phyloP scores from a whole-genome alignment of 2,113 vertebrate genomes.

The Nycticorax nycticorax region DNA sequence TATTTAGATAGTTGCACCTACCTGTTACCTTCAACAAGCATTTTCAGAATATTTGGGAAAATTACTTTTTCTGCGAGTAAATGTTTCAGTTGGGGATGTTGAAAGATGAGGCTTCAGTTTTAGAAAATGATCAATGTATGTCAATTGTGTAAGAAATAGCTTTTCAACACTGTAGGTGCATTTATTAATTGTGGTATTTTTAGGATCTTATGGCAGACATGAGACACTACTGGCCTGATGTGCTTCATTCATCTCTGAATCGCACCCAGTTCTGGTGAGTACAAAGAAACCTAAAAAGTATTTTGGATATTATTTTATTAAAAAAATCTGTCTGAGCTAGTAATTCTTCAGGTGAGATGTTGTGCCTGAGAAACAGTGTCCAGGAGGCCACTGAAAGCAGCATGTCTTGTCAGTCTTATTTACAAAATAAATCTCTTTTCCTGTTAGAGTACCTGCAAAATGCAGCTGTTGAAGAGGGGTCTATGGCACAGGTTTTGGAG shows the following conservation, averaged over 20 bases:
- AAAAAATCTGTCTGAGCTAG: neutral
- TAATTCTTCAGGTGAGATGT: neutral
- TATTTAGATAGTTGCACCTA: neutral
- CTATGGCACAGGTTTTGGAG: neutral
- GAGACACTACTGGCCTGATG: slow-evolving; percentile 76
- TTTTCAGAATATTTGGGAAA: neutral
- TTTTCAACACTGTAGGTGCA: neutral
- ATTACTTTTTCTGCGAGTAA: neutral
- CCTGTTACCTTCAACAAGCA: neutral
- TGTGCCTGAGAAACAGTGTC: neutral
- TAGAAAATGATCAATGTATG: neutral
- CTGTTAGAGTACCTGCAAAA: neutral
- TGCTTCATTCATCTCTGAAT: slow-evolving; percentile 70
- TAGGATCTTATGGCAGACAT: slow-evolving; percentile 76
- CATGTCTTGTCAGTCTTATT: neutral
- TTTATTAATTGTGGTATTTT: neutral
- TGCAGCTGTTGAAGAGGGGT: neutral
- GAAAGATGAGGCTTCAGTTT: neutral
- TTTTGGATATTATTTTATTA: neutral
- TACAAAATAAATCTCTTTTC: neutral
- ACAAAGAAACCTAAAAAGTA: neutral
- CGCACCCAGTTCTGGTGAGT: slow-evolving; percentile 75
- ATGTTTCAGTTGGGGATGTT: neutral
- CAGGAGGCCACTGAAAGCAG: neutral
- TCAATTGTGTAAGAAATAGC: neutral